Percentiles rank a stretch among this genome's conserved stretches.
Conservation (phyloP, 2,113 vertebrate genomes). For the Amia ocellicauda region DNA sequence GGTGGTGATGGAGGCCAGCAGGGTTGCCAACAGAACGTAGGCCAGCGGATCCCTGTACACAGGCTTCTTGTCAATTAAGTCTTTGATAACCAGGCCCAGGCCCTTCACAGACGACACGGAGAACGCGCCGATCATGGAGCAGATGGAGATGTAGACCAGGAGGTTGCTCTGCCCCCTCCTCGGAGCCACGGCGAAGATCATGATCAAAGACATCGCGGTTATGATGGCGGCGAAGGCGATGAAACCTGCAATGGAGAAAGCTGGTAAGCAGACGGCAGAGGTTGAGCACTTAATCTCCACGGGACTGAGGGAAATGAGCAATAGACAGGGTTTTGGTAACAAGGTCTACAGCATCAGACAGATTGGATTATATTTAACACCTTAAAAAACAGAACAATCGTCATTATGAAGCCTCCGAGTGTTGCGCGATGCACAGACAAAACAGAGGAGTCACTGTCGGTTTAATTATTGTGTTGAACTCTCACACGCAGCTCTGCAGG, state of each 20-base stretch:
- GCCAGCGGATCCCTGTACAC: slow-evolving; percentile 58
- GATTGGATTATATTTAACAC: no score
- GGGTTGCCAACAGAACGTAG: slow-evolving; percentile 53
- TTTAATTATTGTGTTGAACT: no score
- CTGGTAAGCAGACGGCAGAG: no score
- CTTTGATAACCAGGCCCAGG: slow-evolving; percentile 69
- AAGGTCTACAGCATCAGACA: no score
- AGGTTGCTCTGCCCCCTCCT: slow-evolving; percentile 67
- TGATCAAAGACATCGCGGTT: slow-evolving; percentile 44
- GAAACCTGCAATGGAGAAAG: slow-evolving; percentile 52
- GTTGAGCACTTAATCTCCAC: no score
- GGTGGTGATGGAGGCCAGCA: slow-evolving; percentile 60
- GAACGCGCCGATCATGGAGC: slow-evolving; percentile 72
- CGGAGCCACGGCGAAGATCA: slow-evolving; percentile 65
- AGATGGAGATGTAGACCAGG: slow-evolving; percentile 70
- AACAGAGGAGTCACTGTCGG: no score
- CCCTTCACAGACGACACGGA: slow-evolving; percentile 77
- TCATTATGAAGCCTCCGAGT: no score
- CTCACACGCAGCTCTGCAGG: no score
- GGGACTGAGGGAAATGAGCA: no score
- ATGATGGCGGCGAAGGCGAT: slow-evolving; percentile 61
- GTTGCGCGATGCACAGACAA: no score
- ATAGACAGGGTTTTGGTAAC: no score
- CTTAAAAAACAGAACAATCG: no score
- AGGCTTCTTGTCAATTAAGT: slow-evolving; percentile 54